Conservation (phyloP, 2,888 invertebrate species). For the Pyrrhia umbra region DNA sequence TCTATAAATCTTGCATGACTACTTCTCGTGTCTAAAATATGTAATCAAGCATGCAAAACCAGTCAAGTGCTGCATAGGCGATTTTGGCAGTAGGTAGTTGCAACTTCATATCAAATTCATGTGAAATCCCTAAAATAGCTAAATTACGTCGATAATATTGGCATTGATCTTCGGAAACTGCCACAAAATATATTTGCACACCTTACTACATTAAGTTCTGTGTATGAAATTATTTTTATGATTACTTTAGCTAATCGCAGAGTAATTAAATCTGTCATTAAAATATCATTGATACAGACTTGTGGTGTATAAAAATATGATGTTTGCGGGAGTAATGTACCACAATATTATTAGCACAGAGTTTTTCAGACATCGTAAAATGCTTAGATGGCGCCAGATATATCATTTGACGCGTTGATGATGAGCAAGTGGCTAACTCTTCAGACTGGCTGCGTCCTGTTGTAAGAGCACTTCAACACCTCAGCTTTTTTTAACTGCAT, state of each 20-base stretch:
- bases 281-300: constrained; percentile 61
- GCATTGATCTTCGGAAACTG: constrained; percentile 44
- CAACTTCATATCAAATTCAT: constrained; percentile 10
- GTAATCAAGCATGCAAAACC: neutral
- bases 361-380: constrained; percentile 52
- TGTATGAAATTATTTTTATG: constrained; percentile 31
- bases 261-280: constrained; percentile 54
- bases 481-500: constrained; percentile 14
- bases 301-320: constrained; percentile 44
- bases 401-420: constrained; percentile 37
- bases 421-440: constrained; percentile 20
- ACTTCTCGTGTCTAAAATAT: neutral
- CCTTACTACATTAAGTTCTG: constrained; percentile 32
- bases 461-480: constrained; percentile 24
- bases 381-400: constrained; percentile 59
- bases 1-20: neutral
- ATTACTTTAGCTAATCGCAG: constrained; percentile 41
- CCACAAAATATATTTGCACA: constrained; percentile 44
- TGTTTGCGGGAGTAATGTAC: constrained; percentile 43
- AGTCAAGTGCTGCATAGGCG: neutral
- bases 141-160: constrained; percentile 44
- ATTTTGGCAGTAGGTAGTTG: constrained; percentile 6
- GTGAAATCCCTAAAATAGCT: constrained; percentile 27
- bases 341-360: constrained; percentile 40
- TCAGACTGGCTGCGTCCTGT: constrained; percentile 12